phyloP scores from a whole-genome alignment of 2,113 vertebrate genomes.

The Junco hyemalis region DNA sequence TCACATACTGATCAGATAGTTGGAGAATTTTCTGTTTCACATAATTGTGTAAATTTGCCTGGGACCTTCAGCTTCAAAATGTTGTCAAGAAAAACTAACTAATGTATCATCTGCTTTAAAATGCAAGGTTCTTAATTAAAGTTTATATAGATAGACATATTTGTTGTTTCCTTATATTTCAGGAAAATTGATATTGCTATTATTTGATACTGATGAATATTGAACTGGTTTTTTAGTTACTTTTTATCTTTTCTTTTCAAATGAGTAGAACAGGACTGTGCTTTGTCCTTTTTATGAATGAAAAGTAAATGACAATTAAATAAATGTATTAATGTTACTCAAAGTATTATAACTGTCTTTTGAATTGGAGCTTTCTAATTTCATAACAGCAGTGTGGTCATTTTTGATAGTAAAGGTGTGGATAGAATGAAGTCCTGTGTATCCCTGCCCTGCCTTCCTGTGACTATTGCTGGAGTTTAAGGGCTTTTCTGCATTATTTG shows the following conservation, averaged over 20 bases:
- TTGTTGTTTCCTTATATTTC: slow-evolving; percentile 82
- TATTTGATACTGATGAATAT: slow-evolving; percentile 81
- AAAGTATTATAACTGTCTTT: slow-evolving; percentile 70
- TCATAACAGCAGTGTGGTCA: not conserved
- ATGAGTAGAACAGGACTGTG: slow-evolving; percentile 76
- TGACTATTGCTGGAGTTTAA: not conserved
- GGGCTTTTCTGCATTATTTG: not conserved
- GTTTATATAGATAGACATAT: slow-evolving; percentile 83
- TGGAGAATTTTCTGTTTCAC: slow-evolving; percentile 69
- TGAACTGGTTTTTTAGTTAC: slow-evolving; percentile 77
- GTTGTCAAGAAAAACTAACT: slow-evolving; percentile 71
- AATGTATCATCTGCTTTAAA: slow-evolving; percentile 76
- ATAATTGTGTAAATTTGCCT: slow-evolving; percentile 71
- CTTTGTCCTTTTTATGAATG: slow-evolving; percentile 84
- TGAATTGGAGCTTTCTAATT: slow-evolving; percentile 67
- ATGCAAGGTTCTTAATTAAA: slow-evolving; percentile 81
- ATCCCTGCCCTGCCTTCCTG: not conserved
- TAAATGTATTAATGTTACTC: slow-evolving; percentile 84
- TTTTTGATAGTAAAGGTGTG: not conserved
- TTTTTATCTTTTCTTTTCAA: slow-evolving; percentile 79
- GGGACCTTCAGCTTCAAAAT: slow-evolving; percentile 78
- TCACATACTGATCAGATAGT: slow-evolving; percentile 66
- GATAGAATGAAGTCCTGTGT: not conserved
- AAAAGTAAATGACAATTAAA: slow-evolving; percentile 81
- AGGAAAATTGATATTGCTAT: slow-evolving; percentile 76